A percentile compares a stretch with the other conserved stretches of the same genome.
These are phyloP conservation scores for Steatornis caripensis DNA, from an alignment of 2,113 vertebrate genomes.

Conservation along the genomic window DNA sequence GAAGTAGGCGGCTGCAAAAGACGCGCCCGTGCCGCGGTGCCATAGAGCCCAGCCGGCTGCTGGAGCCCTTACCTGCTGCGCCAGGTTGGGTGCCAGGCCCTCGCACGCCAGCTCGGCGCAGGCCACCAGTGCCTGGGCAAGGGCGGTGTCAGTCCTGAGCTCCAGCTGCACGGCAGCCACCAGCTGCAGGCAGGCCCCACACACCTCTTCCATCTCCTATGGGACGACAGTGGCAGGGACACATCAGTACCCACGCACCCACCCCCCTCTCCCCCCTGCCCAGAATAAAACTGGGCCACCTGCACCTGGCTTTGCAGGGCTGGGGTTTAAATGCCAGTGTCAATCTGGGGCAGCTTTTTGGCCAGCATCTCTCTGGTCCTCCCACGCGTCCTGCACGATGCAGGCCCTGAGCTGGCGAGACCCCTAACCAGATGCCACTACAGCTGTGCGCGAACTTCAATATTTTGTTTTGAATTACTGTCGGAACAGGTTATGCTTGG, in stretches of 20 bases:
- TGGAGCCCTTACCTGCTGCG: neutral
- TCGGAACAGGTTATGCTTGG: neutral
- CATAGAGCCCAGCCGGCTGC: too few species aligned
- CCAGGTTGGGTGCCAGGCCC: constrained; percentile 61
- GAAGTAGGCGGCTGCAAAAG: neutral
- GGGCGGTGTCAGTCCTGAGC: constrained; percentile 59
- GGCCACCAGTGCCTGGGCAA: constrained; percentile 50
- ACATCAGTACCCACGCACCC: fast-evolving
- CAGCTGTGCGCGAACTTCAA: neutral
- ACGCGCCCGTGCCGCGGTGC: too few species aligned
- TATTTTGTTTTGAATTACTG: neutral
- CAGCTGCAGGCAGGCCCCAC: constrained; percentile 78
- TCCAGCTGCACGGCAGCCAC: constrained; percentile 67
- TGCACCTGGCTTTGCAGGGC: neutral
- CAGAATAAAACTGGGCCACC: neutral
- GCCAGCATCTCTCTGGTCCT: neutral
- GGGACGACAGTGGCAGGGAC: neutral
- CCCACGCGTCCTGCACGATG: neutral
- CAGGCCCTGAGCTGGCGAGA: fast-evolving
- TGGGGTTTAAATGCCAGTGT: neutral
- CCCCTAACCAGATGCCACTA: neutral
- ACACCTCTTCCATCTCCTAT: constrained; percentile 55
- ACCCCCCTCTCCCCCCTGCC: too few species aligned
- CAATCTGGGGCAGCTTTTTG: neutral
- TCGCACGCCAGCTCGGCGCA: constrained; percentile 71